A percentile compares a stretch with the other conserved stretches of the same genome.
Evolutionary conservation across 2,888 invertebrate species (phyloP).

Genomic region (Scelioninae gen. 2): DNA sequence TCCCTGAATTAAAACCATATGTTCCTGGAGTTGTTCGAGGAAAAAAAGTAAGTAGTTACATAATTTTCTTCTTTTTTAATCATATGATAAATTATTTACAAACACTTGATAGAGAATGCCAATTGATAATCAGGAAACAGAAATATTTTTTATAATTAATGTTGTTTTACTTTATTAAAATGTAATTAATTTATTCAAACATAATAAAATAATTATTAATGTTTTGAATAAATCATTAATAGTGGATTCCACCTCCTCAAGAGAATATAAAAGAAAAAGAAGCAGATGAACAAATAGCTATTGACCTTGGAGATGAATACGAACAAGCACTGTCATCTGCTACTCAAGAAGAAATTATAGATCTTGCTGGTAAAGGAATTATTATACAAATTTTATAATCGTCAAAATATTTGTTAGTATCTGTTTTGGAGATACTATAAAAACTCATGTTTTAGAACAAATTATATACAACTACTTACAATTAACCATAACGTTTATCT

Average conservation of each 20-base stretch:
- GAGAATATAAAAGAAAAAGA: slow-evolving; percentile 83
- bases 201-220: no score
- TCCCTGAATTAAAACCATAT: slow-evolving; percentile 96
- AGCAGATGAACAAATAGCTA: slow-evolving; percentile 93
- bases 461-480: no score
- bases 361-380: slow-evolving; percentile 92
- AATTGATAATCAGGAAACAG: no score
- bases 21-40: slow-evolving; percentile 93
- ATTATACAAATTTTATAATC: no score
- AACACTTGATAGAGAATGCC: no score
- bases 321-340: slow-evolving; percentile 92
- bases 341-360: slow-evolving; percentile 97
- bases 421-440: no score
- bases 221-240: slow-evolving; percentile 66
- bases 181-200: no score
- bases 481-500: no score
- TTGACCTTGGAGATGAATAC: slow-evolving; percentile 95
- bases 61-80: no score
- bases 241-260: slow-evolving; percentile 90
- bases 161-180: not conserved
- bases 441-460: no score
- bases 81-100: no score
- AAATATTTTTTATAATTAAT: not conserved
- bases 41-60: slow-evolving; percentile 82
- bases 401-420: no score